These are phyloP conservation scores for Arrhamphus sclerolepis DNA, from an alignment of 2,797 vertebrate genomes.

Conservation along the genomic window DNA sequence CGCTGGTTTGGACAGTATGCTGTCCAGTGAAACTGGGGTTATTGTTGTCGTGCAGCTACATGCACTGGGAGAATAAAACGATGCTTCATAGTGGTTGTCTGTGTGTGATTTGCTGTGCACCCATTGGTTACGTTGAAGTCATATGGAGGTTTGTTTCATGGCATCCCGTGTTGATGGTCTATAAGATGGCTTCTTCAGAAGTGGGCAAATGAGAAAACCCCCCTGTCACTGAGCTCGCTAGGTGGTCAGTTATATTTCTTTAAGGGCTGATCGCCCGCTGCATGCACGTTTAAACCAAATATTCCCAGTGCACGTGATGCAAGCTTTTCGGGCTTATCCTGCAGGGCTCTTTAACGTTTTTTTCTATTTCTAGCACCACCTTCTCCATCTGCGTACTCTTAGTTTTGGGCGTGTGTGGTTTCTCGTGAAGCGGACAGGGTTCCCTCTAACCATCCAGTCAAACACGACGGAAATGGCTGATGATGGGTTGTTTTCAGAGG, in stretches of 20 bases:
- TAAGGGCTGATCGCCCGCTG: neutral
- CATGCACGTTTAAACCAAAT: neutral
- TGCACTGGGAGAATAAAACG: neutral
- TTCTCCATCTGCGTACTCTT: constrained; percentile 37
- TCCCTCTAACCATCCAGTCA: constrained; percentile 38
- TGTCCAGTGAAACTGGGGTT: neutral
- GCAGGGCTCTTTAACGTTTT: constrained; percentile 1
- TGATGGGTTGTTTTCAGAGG: constrained; percentile 67
- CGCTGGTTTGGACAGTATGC: neutral
- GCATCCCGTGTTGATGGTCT: constrained; percentile 51
- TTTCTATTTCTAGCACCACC: constrained; percentile 10
- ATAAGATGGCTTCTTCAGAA: constrained; percentile 69
- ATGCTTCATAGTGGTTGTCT: constrained; percentile 3
- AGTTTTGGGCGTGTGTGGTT: constrained; percentile 60
- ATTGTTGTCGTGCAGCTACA: neutral
- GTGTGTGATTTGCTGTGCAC: constrained; percentile 21
- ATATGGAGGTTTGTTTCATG: constrained; percentile 45
- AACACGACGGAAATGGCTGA: constrained; percentile 59
- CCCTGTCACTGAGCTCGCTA: constrained; percentile 17
- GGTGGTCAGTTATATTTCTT: constrained; percentile 19
- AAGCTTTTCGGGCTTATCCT: constrained; percentile 7
- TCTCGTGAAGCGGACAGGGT: constrained; percentile 37
- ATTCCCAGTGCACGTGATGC: neutral
- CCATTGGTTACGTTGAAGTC: constrained; percentile 37
- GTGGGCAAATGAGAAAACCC: constrained; percentile 39